A percentile compares a stretch with the other conserved stretches of the same genome.
phyloP scores from a whole-genome alignment of 2,113 vertebrate genomes.

The Cygnus atratus region DNA sequence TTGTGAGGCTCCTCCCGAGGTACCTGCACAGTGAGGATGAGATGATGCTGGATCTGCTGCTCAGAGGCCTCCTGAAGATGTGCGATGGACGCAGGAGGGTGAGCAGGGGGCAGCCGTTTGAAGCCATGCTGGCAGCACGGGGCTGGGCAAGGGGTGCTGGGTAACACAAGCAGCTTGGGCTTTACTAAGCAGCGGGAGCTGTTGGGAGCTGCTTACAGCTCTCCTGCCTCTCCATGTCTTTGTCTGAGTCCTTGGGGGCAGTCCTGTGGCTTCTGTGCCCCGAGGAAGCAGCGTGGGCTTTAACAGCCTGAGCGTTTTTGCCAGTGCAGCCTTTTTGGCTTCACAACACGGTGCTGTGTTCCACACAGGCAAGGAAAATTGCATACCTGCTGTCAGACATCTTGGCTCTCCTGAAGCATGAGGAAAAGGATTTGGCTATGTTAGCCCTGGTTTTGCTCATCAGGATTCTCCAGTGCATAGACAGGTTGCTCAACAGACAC shows the following conservation, averaged over 20 bases:
- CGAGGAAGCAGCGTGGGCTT: not conserved
- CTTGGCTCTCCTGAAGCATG: not conserved
- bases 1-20: not conserved
- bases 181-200: not conserved
- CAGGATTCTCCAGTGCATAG: not conserved
- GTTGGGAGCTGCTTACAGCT: no score
- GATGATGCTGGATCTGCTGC: no score
- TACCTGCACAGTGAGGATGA: not conserved
- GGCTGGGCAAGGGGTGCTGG: no score
- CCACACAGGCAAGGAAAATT: not conserved
- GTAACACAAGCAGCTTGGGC: no score
- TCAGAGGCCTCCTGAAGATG: no score
- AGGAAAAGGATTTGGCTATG: not conserved
- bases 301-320: not conserved
- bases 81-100: no score
- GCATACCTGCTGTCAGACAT: not conserved
- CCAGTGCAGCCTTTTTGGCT: not conserved
- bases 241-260: no score
- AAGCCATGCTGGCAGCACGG: no score
- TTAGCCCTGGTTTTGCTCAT: not conserved
- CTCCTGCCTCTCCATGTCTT: no score
- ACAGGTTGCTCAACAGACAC: not conserved
- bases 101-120: no score
- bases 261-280: no score
- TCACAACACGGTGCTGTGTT: not conserved